Evolutionary conservation across 2,113 vertebrate genomes (phyloP).

Genomic region (Lycocorax pyrrhopterus): DNA sequence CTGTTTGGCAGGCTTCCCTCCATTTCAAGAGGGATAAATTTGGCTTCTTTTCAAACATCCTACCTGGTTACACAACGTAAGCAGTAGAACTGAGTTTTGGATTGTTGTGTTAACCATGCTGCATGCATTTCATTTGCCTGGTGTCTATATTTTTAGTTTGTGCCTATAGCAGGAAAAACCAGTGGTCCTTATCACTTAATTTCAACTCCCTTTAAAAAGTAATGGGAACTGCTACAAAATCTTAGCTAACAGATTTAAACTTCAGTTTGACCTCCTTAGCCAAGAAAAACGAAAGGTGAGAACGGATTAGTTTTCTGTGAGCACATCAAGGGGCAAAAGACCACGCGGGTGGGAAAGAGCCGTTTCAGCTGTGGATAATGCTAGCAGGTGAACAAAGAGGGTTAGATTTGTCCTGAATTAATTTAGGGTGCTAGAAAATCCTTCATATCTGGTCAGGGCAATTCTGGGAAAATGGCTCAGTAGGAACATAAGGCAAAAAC

Average conservation of each 20-base stretch:
- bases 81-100: not conserved
- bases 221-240: not conserved
- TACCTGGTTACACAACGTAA: not conserved
- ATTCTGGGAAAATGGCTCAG: not conserved
- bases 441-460: not conserved
- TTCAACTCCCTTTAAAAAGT: not conserved
- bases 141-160: not conserved
- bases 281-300: conserved; percentile 1
- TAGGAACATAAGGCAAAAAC: not conserved
- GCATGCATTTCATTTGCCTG: not conserved
- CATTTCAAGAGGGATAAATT: not conserved
- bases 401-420: not conserved
- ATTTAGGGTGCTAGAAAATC: not conserved
- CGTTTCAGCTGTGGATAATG: not conserved
- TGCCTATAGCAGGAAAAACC: not conserved
- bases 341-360: not conserved
- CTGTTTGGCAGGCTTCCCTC: not conserved
- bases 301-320: not conserved
- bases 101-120: not conserved
- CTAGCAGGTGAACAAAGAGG: not conserved
- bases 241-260: not conserved
- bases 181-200: not conserved
- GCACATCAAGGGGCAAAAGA: not conserved
- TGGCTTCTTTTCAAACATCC: not conserved
- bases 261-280: conserved; percentile 2